Conservation (phyloP, 2,113 vertebrate genomes). For the Stigmatopora nigra region DNA sequence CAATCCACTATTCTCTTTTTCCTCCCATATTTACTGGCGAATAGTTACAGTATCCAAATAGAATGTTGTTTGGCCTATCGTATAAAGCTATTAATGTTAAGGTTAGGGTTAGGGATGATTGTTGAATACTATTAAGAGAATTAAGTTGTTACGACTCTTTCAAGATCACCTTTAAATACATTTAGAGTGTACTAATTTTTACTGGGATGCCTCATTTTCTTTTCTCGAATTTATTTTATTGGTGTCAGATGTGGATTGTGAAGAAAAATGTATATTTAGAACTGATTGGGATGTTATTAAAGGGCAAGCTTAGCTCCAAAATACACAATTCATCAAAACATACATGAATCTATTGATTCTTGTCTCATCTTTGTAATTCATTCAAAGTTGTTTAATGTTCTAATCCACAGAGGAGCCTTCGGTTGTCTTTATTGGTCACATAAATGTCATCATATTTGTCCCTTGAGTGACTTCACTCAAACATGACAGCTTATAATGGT, state of each 20-base stretch:
- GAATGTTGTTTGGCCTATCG: no score
- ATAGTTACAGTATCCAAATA: no score
- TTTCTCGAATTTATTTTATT: not conserved
- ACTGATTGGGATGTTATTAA: not conserved
- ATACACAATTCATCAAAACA: not conserved
- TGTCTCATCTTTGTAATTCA: not conserved
- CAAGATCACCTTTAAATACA: no score
- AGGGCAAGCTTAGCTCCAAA: not conserved
- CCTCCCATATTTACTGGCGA: no score
- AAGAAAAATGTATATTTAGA: not conserved
- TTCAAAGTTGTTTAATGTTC: not conserved
- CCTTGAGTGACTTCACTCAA: not conserved
- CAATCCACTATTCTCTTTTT: no score
- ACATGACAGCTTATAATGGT: not conserved
- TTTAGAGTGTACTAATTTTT: no score
- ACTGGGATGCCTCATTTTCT: not conserved
- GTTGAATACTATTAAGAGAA: no score
- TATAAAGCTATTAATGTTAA: no score
- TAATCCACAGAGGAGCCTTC: not conserved
- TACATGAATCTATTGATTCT: not conserved
- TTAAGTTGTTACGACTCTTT: no score
- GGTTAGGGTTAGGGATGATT: no score
- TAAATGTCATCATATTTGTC: conserved; percentile 1
- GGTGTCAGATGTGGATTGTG: not conserved
- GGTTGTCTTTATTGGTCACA: not conserved